These are phyloP conservation scores for Salvator merianae DNA, from an alignment of 2,113 vertebrate genomes.

Conservation along the genomic window DNA sequence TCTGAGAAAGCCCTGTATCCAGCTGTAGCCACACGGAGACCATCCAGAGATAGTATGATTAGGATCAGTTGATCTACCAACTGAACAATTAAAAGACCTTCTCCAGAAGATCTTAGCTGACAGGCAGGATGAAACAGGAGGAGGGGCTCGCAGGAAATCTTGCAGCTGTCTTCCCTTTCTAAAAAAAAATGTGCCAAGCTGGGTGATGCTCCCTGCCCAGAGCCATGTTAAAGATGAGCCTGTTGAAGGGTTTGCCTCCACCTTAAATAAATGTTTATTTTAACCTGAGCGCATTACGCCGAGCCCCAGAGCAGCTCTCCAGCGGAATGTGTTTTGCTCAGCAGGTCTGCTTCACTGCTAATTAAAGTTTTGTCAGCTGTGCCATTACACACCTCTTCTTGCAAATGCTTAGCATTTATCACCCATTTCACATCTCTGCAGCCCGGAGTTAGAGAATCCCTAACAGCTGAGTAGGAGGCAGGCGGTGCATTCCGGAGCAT, in stretches of 20 bases:
- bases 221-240: conserved; percentile 41
- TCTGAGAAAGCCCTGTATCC: too few species aligned
- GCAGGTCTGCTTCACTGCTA: conserved; percentile 42
- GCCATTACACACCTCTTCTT: conserved; percentile 51
- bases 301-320: conserved; percentile 29
- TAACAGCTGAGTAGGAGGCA: neutral
- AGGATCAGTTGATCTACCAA: too few species aligned
- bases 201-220: neutral
- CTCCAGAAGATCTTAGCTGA: too few species aligned
- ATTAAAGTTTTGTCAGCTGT: conserved; percentile 58
- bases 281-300: conserved; percentile 47
- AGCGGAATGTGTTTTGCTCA: conserved; percentile 56
- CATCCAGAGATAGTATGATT: too few species aligned
- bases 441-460: conserved; percentile 24
- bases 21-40: too few species aligned
- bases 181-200: too few species aligned
- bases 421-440: conserved; percentile 48
- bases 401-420: conserved; percentile 53
- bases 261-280: conserved; percentile 61
- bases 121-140: too few species aligned
- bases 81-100: too few species aligned
- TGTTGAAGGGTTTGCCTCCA: conserved; percentile 35
- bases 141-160: too few species aligned
- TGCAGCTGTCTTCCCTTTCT: too few species aligned
- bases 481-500: too few species aligned